These are phyloP conservation scores for Physella acuta DNA, from an alignment of 1,140 invertebrate species.

Conservation along the genomic window DNA sequence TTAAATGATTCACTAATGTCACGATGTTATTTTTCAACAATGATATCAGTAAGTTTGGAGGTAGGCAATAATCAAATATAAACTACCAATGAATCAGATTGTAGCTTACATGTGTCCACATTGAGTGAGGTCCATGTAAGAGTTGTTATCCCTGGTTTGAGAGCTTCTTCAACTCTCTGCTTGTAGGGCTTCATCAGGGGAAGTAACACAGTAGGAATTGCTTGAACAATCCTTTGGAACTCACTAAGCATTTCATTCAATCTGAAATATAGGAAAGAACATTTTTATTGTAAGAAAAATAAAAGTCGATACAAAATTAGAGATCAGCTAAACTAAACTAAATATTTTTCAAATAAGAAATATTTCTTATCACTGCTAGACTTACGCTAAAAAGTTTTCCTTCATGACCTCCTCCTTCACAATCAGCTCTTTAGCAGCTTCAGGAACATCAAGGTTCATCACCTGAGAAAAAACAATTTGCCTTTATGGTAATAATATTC, in stretches of 20 bases:
- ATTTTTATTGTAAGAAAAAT: no score
- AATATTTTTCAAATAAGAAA: no score
- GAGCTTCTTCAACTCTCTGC: slow-evolving; percentile 64
- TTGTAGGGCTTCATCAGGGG: slow-evolving; percentile 82
- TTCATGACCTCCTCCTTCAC: slow-evolving; percentile 72
- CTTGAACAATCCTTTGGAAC: slow-evolving; percentile 47
- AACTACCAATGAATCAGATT: background rate
- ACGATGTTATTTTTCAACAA: no score
- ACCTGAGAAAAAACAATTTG: slow-evolving; percentile 10
- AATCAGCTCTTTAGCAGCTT: slow-evolving; percentile 80
- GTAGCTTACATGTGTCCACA: slow-evolving; percentile 75
- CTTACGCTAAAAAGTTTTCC: slow-evolving; percentile 74
- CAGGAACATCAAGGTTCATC: slow-evolving; percentile 79
- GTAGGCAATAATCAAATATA: no score
- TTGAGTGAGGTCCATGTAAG: slow-evolving; percentile 80
- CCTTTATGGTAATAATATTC: no score
- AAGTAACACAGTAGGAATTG: slow-evolving; percentile 73
- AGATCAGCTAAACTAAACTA: no score
- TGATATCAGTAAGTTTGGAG: no score
- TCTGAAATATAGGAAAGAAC: no score
- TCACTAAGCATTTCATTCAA: slow-evolving; percentile 54
- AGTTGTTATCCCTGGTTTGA: slow-evolving; percentile 75
- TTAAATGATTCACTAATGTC: no score
- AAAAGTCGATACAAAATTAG: no score
- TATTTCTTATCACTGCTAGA: no score